Evolutionary conservation across 2,888 invertebrate species (phyloP), one percentile per base, ranked within the genome.

Genomic region (Quadroppia sp.): DNA sequence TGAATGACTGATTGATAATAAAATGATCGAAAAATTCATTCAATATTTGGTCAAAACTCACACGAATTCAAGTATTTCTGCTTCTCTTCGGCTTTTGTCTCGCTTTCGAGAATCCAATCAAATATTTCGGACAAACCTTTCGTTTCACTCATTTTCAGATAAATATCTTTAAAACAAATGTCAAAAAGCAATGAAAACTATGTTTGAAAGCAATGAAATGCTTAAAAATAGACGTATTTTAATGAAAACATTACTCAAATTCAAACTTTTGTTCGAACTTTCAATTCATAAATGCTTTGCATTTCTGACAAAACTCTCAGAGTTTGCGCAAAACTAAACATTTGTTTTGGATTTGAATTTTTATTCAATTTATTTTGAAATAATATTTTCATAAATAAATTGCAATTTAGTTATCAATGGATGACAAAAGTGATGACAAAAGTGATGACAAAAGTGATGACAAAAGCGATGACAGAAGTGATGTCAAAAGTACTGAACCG

Each of bases 401-500:
- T 36, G 11, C 4, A 45, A 45, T 17, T 45, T 15, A 45, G 17
- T 45, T 6, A 45, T 2, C 6, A 45, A 45, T 45, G 45, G 11
- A 9, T 45, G 45, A 45, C 45, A 45, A 45, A 36, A 36, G 36
- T 36, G 36, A 36, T 36, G 36, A 36, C 9, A 36, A 36, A 36
- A 36, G 36, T 36, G 36, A 36, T 36, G 36, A 36, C 20, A 64
- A 30, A 20, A 64, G 13, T 42, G 67, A 67, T 23, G 67, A 67
- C 36, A 36, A 4, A 36, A 36, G 6, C 9, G 36, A 36, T 20
- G 50, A 50, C 20, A 32, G 9, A 64, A 64, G 6, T 4, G 30
- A 28, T 11, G 61, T 30, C 9, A 64, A 30, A 36, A 64, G 23
- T 42, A 42, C 40, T n/a, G 67, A 67, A 42, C 67, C 67, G n/a